Conservation (phyloP, 2,797 vertebrate genomes). For the Anguilla pacifica region DNA sequence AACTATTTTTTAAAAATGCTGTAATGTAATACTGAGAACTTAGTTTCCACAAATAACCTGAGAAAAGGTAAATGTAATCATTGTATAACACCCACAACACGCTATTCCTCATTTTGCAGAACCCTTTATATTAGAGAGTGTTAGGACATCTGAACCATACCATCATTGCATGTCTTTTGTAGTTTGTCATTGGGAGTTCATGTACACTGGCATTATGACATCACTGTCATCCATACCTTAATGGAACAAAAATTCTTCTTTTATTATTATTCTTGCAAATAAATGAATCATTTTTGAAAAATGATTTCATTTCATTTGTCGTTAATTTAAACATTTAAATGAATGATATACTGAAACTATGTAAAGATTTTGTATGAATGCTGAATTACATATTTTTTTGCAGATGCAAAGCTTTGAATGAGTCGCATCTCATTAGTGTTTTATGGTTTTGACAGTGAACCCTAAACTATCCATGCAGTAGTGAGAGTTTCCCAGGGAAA, state of each 20-base stretch:
- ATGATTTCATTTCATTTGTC: neutral
- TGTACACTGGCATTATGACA: neutral
- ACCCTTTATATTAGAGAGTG: neutral
- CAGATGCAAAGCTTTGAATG: neutral
- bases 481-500: neutral
- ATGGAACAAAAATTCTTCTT: neutral
- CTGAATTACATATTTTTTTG: neutral
- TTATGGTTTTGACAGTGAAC: neutral
- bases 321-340: too few species aligned
- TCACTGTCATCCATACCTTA: neutral
- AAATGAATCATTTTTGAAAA: neutral
- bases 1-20: conserved; percentile 31
- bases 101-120: neutral
- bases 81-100: neutral
- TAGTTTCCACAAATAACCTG: conserved; percentile 41
- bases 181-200: neutral
- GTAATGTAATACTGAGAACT: conserved; percentile 50
- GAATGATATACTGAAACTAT: neutral
- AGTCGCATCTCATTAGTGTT: neutral
- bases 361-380: neutral
- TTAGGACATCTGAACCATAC: neutral
- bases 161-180: neutral
- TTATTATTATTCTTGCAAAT: neutral
- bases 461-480: neutral
- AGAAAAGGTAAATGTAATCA: conserved; percentile 33